Percentiles rank a stretch among this genome's conserved stretches.
These are phyloP conservation scores for Plodia interpunctella DNA, from an alignment of 1,140 invertebrate species.

Conservation along the genomic window DNA sequence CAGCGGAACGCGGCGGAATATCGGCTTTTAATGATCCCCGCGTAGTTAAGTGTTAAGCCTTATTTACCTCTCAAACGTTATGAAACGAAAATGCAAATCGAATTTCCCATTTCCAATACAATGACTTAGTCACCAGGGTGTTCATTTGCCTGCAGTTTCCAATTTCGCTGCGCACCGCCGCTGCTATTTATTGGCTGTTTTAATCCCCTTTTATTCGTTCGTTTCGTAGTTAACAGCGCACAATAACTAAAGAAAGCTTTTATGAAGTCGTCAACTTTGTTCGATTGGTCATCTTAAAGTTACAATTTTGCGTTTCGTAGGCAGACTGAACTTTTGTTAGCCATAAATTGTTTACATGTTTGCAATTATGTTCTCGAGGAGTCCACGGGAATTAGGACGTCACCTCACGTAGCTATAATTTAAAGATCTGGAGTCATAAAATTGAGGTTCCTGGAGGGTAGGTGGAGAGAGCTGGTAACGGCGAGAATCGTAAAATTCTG, in stretches of 20 bases:
- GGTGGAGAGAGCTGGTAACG: conserved; percentile 18
- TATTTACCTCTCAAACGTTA: conserved; percentile 25
- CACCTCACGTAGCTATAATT: conserved; percentile 24
- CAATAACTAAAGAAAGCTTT: not conserved
- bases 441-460: conserved; percentile 22
- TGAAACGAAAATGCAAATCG: conserved; percentile 25
- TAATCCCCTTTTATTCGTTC: conserved; percentile 8
- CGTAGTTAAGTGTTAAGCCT: conserved; percentile 26
- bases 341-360: not conserved
- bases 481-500: conserved; percentile 48
- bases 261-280: too few species aligned
- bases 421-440: conserved; percentile 26
- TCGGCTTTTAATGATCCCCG: conserved; percentile 9
- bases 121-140: conserved; percentile 18
- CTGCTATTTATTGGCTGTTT: conserved; percentile 5
- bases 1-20: conserved; percentile 1
- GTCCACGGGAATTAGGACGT: not conserved
- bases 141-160: conserved; percentile 19
- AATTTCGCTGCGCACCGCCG: conserved; percentile 8
- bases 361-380: not conserved
- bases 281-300: too few species aligned
- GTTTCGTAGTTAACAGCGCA: not conserved
- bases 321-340: too few species aligned
- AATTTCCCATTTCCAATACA: conserved; percentile 27
- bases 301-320: too few species aligned